Conservation (phyloP, 2,797 vertebrate species). For the Carduelis carduelis region DNA sequence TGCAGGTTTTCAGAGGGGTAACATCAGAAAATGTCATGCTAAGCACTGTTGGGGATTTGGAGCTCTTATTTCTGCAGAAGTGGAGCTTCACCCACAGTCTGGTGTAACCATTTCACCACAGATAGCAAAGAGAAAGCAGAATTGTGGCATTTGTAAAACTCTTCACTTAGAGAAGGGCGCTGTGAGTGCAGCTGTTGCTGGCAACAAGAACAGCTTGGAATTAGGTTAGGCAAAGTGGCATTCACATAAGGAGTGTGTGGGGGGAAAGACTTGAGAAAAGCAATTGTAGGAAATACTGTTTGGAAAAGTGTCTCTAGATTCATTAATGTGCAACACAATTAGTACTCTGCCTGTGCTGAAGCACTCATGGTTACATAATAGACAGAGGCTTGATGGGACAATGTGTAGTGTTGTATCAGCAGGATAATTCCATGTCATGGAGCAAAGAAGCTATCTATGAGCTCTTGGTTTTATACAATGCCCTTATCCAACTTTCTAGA, state of each 20-base stretch:
- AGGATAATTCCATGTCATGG: not conserved
- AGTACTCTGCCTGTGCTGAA: not conserved
- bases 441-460: not conserved
- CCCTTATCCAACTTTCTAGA: not conserved
- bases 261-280: not conserved
- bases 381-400: not conserved
- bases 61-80: not conserved
- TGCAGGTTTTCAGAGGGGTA: not conserved
- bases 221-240: not conserved
- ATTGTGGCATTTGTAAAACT: not conserved
- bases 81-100: not conserved
- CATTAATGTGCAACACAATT: not conserved
- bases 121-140: not conserved
- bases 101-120: not conserved
- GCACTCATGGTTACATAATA: not conserved
- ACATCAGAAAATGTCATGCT: not conserved
- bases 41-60: not conserved
- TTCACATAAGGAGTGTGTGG: not conserved
- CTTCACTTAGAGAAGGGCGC: not conserved
- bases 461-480: not conserved
- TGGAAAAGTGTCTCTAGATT: not conserved
- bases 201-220: not conserved
- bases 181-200: not conserved
- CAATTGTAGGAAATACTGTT: not conserved
- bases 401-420: not conserved